Evolutionary conservation across 2,113 vertebrate genomes (phyloP), one percentile per base, ranked within the genome.

Genomic region (Hippocampus mohnikei): DNA sequence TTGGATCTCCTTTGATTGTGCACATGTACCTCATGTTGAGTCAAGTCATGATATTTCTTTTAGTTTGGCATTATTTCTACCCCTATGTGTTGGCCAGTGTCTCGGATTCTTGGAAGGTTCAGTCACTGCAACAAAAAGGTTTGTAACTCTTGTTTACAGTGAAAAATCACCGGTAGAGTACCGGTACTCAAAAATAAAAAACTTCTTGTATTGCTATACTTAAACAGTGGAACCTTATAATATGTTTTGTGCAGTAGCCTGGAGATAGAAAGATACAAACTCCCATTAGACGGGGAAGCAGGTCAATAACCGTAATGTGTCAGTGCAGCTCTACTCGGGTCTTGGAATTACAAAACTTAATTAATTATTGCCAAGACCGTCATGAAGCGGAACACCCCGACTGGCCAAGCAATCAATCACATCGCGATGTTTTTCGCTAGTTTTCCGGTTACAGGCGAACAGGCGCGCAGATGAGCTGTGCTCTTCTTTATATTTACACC

Each of bases 271-370:
- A n/a, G 21, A 42, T 63, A n/a, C 15, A 29, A 60, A 60, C 13
- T 29, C 33, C n/a, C 62, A 44, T 64, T n/a, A 64, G 29, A 60
- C 27, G 4, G 58, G 21, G 12, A 23, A 44, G 11, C 62, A 13
- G 21, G 21, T 64, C 40, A 64, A 64, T 64, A 23, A 64, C n/a
- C 6, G 40, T 44, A 64, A 64, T 64, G 21, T 44, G 62, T 64
- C 40, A 64, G 11, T 64, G 21, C n/a, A 50, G 21, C 8, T 42
- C 37, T 2, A 41, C 13, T 33, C 27, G 2, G 58, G 61, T 23
- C 10, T 23, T 23, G 61, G 40, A 41, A 41, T 63, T 23, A 63
- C 61, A 63, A 42, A 23, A n/a, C n/a, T 3, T 23, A 63, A 63
- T 63, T 63, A 63, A 63, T 42, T 63, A 23, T 42, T 63, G 40